Conservation (phyloP, 2,113 vertebrate species). For the Micronycteris hirsuta region DNA sequence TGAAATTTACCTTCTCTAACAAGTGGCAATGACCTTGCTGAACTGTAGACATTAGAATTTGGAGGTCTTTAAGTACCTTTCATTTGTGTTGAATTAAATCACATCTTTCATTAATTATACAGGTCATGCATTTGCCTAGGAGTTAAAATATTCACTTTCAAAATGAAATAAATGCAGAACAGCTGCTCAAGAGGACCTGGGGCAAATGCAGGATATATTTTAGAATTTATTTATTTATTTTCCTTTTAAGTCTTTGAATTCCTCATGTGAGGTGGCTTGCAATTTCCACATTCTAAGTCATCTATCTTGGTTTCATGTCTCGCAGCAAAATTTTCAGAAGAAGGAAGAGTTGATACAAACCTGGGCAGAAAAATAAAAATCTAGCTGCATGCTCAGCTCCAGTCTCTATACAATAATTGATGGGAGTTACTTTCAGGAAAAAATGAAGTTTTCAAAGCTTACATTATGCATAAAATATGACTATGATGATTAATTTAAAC, state of each 20-base stretch:
- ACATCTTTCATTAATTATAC: slow-evolving; percentile 67
- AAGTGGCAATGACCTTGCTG: background rate
- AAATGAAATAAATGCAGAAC: slow-evolving; percentile 57
- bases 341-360: background rate
- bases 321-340: slow-evolving; percentile 22
- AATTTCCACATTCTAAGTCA: slow-evolving; percentile 50
- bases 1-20: background rate
- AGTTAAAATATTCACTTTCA: slow-evolving; percentile 69
- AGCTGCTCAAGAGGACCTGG: background rate
- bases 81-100: slow-evolving; percentile 62
- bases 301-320: slow-evolving; percentile 39
- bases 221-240: slow-evolving; percentile 60
- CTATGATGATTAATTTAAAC: background rate
- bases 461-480: background rate
- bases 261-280: background rate
- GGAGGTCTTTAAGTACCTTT: background rate
- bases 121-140: slow-evolving; percentile 61
- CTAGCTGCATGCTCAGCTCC: background rate
- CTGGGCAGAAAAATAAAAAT: background rate
- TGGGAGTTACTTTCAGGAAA: background rate
- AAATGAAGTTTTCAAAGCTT: background rate
- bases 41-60: background rate
- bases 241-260: slow-evolving; percentile 48
- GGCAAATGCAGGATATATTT: slow-evolving; percentile 47
- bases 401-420: background rate